A percentile compares a stretch with the other conserved stretches of the same genome.
Evolutionary conservation across 1,140 invertebrate genomes (phyloP).

Genomic region (Globodera rostochiensis): DNA sequence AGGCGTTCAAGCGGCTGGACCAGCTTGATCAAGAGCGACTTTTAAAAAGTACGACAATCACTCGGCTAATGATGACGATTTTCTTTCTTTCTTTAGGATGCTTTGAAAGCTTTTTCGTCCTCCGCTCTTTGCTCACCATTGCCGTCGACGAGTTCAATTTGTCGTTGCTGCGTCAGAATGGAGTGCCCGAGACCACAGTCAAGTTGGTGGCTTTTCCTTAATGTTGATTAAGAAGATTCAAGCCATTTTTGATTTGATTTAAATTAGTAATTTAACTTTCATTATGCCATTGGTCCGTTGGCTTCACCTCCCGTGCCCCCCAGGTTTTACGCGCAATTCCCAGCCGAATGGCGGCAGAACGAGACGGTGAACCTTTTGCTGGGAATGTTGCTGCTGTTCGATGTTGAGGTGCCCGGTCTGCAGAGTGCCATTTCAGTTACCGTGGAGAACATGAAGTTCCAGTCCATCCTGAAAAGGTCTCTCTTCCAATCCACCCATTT

Average conservation of each 20-base stretch:
- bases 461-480: constrained; percentile 33
- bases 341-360: constrained; percentile 49
- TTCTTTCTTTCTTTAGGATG: constrained; percentile 10
- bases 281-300: background rate
- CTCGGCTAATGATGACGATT: background rate
- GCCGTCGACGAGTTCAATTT: constrained; percentile 27
- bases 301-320: background rate
- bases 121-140: constrained; percentile 21
- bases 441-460: constrained; percentile 40
- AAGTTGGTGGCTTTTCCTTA: constrained; percentile 3
- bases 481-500: background rate
- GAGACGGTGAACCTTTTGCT: constrained; percentile 48
- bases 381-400: constrained; percentile 44
- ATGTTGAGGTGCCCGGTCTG: constrained; percentile 42
- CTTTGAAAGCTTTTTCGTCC: constrained; percentile 22
- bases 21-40: constrained; percentile 34
- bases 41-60: constrained; percentile 31
- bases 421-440: constrained; percentile 39
- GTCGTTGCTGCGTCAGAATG: constrained; percentile 29
- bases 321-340: constrained; percentile 48
- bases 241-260: background rate
- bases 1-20: constrained; percentile 31
- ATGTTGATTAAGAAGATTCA: too few species aligned
- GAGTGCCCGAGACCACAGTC: constrained; percentile 31
- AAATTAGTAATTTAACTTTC: background rate